Base-by-base conservation (phyloP, 2,797 vertebrate species). In the Australoheros facetus region DNA sequence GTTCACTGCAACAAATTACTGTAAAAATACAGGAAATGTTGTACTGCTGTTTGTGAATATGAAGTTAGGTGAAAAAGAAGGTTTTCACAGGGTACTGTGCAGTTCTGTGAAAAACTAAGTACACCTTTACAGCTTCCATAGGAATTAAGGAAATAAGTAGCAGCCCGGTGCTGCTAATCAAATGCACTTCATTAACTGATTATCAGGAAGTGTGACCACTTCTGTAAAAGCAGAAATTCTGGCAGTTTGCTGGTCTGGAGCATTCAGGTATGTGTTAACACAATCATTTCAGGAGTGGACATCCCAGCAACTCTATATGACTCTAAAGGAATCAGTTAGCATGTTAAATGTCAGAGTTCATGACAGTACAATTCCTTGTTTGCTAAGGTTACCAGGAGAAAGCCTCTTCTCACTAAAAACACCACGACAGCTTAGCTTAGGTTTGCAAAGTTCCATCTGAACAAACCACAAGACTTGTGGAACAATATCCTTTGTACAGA, bases 1-100 rank as follows among this genome's bases (percentile, higher is more conserved):
- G 64, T 53, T 69, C 64, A n/a, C 64, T 69, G 45, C 28, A 69
- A 30, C 42, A 69, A 69, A 69, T 48, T 30, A 28, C 62, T 0
- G 42, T 69, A 30, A 69, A 48, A 51, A 69, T 69, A 30, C 62
- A 69, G 62, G 42, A 69, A 69, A 69, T 66, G 62, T 19, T 48
- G 45, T 66, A 16, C 39, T 23, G 9, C 39, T 66, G 23, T 51
- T 69, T 69, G 62, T 30, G 23, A 69, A 69, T 30, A 69, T 0
- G 28, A 23, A 66, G 9, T 48, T 9, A 28, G 19, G 62, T 28
- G 23, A 23, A 21, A 6, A 0, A 3, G 3, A 45, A 26, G 2
- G 23, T 48, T 66, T 66, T 66, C 62, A 30, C 62, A 30, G 42
- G 28, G 28, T 28, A 48, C 23, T 7, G 5, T 19, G 42, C 23